phyloP scores from a whole-genome alignment of 2,888 invertebrate species.

The Hydrotaea cyrtoneurina region DNA sequence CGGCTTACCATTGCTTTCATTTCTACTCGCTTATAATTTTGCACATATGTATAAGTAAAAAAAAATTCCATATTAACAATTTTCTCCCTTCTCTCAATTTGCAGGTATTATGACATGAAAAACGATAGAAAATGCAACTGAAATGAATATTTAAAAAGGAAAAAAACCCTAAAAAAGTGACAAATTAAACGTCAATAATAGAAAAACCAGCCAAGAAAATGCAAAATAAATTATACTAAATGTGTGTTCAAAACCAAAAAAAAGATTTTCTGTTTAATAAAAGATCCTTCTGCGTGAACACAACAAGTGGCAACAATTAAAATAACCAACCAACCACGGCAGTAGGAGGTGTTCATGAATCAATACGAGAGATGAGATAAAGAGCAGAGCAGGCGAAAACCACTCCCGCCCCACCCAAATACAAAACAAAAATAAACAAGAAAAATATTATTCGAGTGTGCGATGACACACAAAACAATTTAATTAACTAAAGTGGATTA shows the following conservation, averaged over 20 bases:
- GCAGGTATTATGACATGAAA: neutral
- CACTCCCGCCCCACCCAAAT: neutral
- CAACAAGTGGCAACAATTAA: conserved; percentile 8
- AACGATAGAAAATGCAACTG: neutral
- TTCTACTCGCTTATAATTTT: too few relatives aligned
- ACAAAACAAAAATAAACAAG: neutral
- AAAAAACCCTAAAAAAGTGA: too few relatives aligned
- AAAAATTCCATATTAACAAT: too few relatives aligned
- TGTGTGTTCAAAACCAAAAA: neutral
- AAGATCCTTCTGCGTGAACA: neutral
- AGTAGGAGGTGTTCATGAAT: neutral
- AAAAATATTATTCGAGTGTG: conserved; percentile 17
- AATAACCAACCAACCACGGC: neutral
- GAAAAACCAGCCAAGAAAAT: neutral
- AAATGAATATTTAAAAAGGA: too few relatives aligned
- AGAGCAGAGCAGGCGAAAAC: neutral
- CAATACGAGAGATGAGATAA: neutral
- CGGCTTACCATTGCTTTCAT: too few relatives aligned
- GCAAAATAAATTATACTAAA: neutral
- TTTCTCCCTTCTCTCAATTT: too few relatives aligned
- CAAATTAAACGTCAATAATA: neutral
- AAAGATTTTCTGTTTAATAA: neutral
- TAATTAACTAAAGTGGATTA: conserved; percentile 80
- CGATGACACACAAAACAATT: conserved; percentile 69
- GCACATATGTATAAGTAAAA: neutral